Conservation (phyloP, 2,888 invertebrate genomes). For the Philopedon plagiatum region DNA sequence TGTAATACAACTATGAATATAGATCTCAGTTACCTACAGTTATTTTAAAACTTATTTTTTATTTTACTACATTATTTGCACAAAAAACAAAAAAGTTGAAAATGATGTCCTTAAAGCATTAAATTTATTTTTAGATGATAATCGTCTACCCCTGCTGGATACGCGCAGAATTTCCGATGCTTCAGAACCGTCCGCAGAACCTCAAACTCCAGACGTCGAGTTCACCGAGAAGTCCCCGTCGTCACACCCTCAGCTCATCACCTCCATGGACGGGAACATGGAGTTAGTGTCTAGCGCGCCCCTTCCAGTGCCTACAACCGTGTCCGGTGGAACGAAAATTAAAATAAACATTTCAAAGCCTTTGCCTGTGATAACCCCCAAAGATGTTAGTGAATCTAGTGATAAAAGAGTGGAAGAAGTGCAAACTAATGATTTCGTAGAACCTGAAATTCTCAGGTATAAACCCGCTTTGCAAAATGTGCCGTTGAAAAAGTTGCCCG, state of each 20-base stretch:
- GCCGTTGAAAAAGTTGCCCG: constrained; percentile 79
- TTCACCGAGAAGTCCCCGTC: not conserved
- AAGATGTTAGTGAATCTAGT: constrained; percentile 52
- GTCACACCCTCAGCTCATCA: constrained; percentile 73
- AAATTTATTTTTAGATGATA: not conserved
- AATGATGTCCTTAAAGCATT: too few relatives aligned
- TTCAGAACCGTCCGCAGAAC: not conserved
- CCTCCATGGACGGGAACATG: constrained; percentile 85
- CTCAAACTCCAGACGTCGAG: constrained; percentile 1
- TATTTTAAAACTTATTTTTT: too few relatives aligned
- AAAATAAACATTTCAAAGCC: constrained; percentile 88
- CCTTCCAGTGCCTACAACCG: constrained; percentile 57
- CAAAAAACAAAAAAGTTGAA: too few relatives aligned
- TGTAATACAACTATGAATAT: not conserved
- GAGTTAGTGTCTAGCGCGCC: constrained; percentile 67
- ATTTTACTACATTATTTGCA: too few relatives aligned
- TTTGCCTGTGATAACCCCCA: constrained; percentile 69
- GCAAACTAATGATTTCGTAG: constrained; percentile 71
- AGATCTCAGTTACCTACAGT: too few relatives aligned
- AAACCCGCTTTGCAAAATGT: constrained; percentile 79
- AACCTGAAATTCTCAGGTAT: constrained; percentile 70
- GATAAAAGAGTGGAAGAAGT: constrained; percentile 55
- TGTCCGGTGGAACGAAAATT: constrained; percentile 73
- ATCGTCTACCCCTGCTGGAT: not conserved
- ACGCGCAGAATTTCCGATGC: not conserved